Evolutionary conservation across 2,888 invertebrate species (phyloP).

Genomic region (Zygothrica quintamaculata): DNA sequence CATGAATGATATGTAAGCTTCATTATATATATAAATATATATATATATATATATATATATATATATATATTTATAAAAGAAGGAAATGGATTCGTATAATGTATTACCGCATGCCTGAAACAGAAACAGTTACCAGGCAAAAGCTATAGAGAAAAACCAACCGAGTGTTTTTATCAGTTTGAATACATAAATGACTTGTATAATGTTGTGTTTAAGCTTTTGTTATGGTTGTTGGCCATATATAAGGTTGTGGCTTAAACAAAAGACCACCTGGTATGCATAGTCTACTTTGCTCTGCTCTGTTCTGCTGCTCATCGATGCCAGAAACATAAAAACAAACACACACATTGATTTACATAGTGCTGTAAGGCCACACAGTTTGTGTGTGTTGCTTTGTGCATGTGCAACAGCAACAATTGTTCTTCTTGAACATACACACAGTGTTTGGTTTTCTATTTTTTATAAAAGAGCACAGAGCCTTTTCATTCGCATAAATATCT

Average conservation of each 20-base stretch:
- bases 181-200: conserved; percentile 8
- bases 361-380: too few relatives aligned
- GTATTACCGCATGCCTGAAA: too few relatives aligned
- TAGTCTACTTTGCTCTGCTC: not conserved
- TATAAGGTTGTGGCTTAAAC: conserved; percentile 20
- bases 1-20: too few relatives aligned
- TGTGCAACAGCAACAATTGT: not conserved
- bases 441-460: conserved; percentile 14
- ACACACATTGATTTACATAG: not conserved
- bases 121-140: not conserved
- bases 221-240: conserved; percentile 33
- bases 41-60: too few relatives aligned
- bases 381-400: conserved; percentile 8
- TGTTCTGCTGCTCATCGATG: conserved; percentile 3
- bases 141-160: not conserved
- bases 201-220: conserved; percentile 15
- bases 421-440: not conserved
- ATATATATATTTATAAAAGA: too few relatives aligned
- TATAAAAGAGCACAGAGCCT: too few relatives aligned
- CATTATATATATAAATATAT: too few relatives aligned
- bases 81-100: too few relatives aligned
- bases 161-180: conserved; percentile 10
- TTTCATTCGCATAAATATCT: conserved; percentile 53
- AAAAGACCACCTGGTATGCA: conserved; percentile 24
- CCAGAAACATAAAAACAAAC: conserved; percentile 16